These are phyloP conservation scores for Diacarnus erythraeanus DNA, from an alignment of 37 sponge, comb jelly and placozoan species.

Conservation along the genomic window DNA sequence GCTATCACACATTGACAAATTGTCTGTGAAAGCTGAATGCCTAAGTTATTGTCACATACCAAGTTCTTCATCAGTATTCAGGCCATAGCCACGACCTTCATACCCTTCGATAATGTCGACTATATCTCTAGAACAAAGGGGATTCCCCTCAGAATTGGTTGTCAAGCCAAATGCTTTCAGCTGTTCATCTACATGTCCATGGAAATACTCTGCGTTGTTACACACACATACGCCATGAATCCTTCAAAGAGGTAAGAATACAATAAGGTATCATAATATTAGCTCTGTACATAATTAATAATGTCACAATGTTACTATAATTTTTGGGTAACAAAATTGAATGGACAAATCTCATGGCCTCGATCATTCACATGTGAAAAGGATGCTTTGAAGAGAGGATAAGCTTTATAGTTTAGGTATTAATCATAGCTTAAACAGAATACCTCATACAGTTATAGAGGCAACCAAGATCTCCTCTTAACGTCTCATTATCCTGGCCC, in stretches of 20 bases:
- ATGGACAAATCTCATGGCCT: too few relatives aligned
- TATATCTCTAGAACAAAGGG: constrained; percentile 26
- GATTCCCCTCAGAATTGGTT: neutral
- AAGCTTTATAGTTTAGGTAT: too few relatives aligned
- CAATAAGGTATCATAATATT: neutral
- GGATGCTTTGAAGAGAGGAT: too few relatives aligned
- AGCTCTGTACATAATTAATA: neutral
- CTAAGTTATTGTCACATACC: constrained; percentile 38
- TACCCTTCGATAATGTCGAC: constrained; percentile 85
- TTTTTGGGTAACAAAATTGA: too few relatives aligned
- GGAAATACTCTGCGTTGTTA: constrained; percentile 62
- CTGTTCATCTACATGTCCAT: constrained; percentile 48
- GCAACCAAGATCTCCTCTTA: too few relatives aligned
- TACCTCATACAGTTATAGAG: too few relatives aligned
- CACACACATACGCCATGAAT: constrained; percentile 82
- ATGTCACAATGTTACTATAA: too few relatives aligned
- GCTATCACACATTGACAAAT: too few relatives aligned
- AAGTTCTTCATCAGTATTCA: constrained; percentile 75
- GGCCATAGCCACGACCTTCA: constrained; percentile 78
- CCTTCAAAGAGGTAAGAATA: constrained; percentile 11
- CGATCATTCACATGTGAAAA: too few relatives aligned
- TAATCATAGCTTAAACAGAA: too few relatives aligned
- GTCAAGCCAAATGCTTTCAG: constrained; percentile 36
- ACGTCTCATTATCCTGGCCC: too few relatives aligned
- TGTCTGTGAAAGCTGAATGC: too few relatives aligned